phyloP scores from a whole-genome alignment of 2,888 invertebrate species.

The Sericinus montela region DNA sequence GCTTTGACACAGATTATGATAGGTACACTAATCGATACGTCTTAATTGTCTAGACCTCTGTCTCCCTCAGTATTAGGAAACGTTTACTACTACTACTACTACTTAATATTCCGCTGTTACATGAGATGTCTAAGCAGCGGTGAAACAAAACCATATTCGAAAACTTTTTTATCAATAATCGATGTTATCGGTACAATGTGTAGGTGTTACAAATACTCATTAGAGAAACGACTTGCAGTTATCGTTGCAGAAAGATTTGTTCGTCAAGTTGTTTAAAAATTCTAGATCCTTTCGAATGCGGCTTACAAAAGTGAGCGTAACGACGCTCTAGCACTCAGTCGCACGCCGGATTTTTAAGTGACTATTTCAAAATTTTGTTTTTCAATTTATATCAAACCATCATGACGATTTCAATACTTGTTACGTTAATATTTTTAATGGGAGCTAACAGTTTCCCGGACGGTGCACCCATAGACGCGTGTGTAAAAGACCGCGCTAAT shows the following conservation, averaged over 20 bases:
- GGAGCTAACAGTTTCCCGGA: slow-evolving; percentile 83
- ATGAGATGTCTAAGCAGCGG: no score
- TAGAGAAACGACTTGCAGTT: slow-evolving; percentile 1
- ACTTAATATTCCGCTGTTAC: no score
- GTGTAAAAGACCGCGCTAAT: slow-evolving; percentile 86
- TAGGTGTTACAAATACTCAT: no score
- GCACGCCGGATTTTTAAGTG: slow-evolving; percentile 38
- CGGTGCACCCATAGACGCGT: slow-evolving; percentile 89
- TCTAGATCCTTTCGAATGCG: slow-evolving; percentile 63
- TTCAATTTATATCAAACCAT: slow-evolving; percentile 2
- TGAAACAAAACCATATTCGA: no score
- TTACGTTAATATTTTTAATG: slow-evolving; percentile 41
- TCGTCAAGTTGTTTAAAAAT: slow-evolving; percentile 52
- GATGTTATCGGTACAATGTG: no score
- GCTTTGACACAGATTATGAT: no score
- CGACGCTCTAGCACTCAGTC: slow-evolving; percentile 52
- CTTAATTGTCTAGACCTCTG: no score
- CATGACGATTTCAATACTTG: slow-evolving; percentile 46
- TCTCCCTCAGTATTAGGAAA: no score
- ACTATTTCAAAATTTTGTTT: slow-evolving; percentile 27
- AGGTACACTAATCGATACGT: no score
- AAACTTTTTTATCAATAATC: no score
- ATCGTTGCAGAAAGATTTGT: slow-evolving; percentile 5
- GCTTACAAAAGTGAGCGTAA: slow-evolving; percentile 68
- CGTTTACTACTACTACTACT: no score